Base-by-base conservation (phyloP, 2,888 invertebrate genomes). In the Therioaphis trifolii region DNA sequence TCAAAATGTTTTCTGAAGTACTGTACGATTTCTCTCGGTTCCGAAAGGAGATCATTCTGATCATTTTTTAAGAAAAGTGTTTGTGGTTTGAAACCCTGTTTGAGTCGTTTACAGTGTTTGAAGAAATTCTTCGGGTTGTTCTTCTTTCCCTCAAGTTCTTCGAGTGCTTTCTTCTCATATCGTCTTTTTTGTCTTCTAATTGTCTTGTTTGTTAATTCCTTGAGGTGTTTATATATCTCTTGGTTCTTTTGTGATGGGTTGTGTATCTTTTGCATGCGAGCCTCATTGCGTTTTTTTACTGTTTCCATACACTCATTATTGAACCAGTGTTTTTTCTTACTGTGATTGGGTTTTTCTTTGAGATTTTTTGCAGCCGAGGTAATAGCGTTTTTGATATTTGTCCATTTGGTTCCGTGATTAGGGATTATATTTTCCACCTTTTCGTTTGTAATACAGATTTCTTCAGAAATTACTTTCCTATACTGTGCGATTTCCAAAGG, bases 1-100 rank as follows among this genome's bases (percentile, higher is more conserved):
- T 43, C 68, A 68, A 68, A 68, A 21, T 68, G 11, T 68, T 68
- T 66, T 27, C 40, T 66, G 5, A 66, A 66, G n/a, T 29, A 29
- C 18, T 66, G 68, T 40, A 68, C 40, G n/a, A 68, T 68, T 12
- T 68, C 40, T 68, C 40, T 43, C 11, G n/a, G n/a, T n/a, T n/a
- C n/a, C n/a, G n/a, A n/a, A n/a, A n/a, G n/a, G n/a, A n/a, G n/a
- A n/a, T n/a, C n/a, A 46, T 46, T 27, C 9, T 71, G 46, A 7
- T 46, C 46, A 27, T 49, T 46, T 71, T 71, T 69, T 71, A 71
- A 2, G 9, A 71, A 71, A 12, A 49, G 27, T 71, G 15, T 49
- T 49, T 71, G 46, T 71, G 21, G 46, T 71, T 49, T 71, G 4
- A 71, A 71, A 49, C 46, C 69, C 5, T 49, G 18, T 1, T 71